Base-by-base conservation (phyloP, 2,888 invertebrate genomes). In the Caenorhabditis japonica region DNA sequence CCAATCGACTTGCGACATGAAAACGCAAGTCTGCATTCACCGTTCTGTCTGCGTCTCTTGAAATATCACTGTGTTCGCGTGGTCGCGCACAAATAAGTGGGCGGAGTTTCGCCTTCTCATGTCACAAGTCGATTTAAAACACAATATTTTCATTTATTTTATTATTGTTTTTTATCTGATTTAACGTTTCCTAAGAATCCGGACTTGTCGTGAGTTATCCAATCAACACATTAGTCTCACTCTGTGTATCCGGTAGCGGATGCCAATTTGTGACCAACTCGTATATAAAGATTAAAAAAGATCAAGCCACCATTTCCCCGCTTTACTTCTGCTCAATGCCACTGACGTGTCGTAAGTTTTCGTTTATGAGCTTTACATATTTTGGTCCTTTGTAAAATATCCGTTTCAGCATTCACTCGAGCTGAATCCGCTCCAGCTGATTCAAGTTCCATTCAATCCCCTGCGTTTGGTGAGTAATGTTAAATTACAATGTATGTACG, bases 341-440 rank as follows among this genome's bases (percentile, higher is more conserved):
- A 21, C 55, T 60, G 2, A 47, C 60, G 27, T 69, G 69, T 60
- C 69, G 69, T 69, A 43, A 69, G 69, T 53, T 47, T 41, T 19
- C n/a, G n/a, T n/a, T n/a, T n/a, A n/a, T n/a, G n/a, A n/a, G n/a
- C n/a, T n/a, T n/a, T n/a, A n/a, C n/a, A n/a, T n/a, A n/a, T n/a
- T 17, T 19, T 21, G 13, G 15, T 25, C 38, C 13, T n/a, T 23
- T 19, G 0, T 10, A n/a, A n/a, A n/a, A n/a, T n/a, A n/a, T n/a
- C n/a, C n/a, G n/a, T 58, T 66, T 19, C 58, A 68, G 68, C 66
- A 15, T 69, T 47, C 47, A 64, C 55, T 19, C 10, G 25, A 4
- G 49, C 39, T 39, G 52, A 19, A 7, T 13, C 52, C 0, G 13
- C 47, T 4, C 55, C 49, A 34, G 23, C 59, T 5, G 43, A 33